These are phyloP conservation scores for Aphaenogaster floridana DNA, from an alignment of 1,140 invertebrate species.

Conservation along the genomic window DNA sequence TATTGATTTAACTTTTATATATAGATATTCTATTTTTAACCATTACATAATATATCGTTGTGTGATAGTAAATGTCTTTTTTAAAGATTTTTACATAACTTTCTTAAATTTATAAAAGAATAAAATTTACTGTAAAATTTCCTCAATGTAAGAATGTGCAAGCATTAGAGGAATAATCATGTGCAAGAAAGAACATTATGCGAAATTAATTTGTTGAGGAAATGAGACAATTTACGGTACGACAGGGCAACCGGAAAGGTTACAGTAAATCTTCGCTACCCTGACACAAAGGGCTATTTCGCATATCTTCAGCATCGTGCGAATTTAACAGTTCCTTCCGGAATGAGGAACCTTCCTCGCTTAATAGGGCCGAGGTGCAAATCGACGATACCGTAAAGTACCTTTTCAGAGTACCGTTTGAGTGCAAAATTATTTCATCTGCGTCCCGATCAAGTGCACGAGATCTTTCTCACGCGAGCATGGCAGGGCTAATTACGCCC, in stretches of 20 bases:
- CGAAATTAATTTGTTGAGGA: conserved; percentile 13
- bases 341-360: background rate
- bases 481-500: conserved; percentile 29
- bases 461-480: conserved; percentile 44
- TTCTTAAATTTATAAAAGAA: background rate
- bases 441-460: conserved; percentile 31
- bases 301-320: conserved; percentile 43
- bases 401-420: conserved; percentile 53
- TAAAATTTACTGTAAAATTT: background rate
- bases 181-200: background rate
- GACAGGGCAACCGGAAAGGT: background rate
- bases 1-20: no score
- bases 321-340: conserved; percentile 24
- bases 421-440: conserved; percentile 55
- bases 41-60: background rate
- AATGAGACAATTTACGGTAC: conserved; percentile 1
- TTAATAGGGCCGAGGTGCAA: conserved; percentile 22
- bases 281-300: conserved; percentile 23
- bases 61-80: background rate
- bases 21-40: background rate
- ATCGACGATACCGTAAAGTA: conserved; percentile 27
- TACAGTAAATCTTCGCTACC: background rate
- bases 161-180: background rate
- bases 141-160: background rate
- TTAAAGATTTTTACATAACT: background rate